phyloP scores from a whole-genome alignment of 2,113 vertebrate species.

The Pygathrix nemaeus region DNA sequence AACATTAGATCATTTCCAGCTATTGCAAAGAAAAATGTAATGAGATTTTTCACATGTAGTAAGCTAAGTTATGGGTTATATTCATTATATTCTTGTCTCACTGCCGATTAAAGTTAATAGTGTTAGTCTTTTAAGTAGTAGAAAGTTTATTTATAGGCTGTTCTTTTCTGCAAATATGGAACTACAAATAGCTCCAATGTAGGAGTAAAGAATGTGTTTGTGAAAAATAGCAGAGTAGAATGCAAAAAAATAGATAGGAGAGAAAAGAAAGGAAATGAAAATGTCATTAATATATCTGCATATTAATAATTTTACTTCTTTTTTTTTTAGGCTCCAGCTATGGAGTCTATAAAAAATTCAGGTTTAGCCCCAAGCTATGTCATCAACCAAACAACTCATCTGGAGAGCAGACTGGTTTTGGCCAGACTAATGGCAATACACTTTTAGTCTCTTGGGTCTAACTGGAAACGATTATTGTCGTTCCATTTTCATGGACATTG shows the following conservation, averaged over 20 bases:
- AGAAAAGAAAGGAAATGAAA: neutral
- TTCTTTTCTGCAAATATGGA: neutral
- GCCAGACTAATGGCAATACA: constrained; percentile 36
- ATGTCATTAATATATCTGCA: neutral
- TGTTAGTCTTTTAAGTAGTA: neutral
- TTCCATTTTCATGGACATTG: neutral
- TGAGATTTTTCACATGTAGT: neutral
- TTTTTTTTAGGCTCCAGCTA: neutral
- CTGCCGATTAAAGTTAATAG: neutral
- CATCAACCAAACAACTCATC: neutral
- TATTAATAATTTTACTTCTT: neutral
- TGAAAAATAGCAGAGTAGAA: neutral
- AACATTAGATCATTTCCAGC: neutral
- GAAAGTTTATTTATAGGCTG: neutral
- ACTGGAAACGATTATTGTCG: neutral
- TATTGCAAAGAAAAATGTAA: neutral
- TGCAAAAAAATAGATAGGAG: neutral
- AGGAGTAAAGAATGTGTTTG: neutral
- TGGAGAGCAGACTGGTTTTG: constrained; percentile 17
- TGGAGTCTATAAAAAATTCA: neutral
- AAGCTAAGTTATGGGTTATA: neutral
- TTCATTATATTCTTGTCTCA: neutral
- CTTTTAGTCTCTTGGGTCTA: neutral
- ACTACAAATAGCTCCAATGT: neutral
- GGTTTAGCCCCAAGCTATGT: neutral